Evolutionary conservation across 2,888 invertebrate genomes (phyloP), one percentile per base, ranked within the genome.

Genomic region (Drosophila aldrichi): DNA sequence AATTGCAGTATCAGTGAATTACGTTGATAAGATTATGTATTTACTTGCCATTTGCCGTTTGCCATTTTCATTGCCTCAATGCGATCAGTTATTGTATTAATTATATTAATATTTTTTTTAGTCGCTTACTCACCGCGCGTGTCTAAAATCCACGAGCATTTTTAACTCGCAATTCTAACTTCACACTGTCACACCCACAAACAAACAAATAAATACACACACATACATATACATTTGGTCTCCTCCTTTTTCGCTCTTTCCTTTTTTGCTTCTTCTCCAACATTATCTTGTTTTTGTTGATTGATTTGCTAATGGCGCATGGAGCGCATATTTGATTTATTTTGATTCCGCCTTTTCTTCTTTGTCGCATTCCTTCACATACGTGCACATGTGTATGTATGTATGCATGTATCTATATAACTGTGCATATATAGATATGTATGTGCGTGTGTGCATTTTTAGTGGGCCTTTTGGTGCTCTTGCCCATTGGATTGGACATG

Each of bases 51-150:
- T 72, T 74, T 70, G 41, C 25, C 32, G 10, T 32, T 29, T 29
- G 29, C 29, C 25, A 59, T 69, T 70, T 62, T 62, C 40, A 46
- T 63, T 59, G 49, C 40, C 44, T 58, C 38, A 49, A 44, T 54
- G 57, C 44, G 76, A 75, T 73, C 46, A 70, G 40, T 59, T 36
- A 36, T 36, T 36, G n/a, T 34, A 9, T 48, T 22, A 6, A n/a
- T n/a, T 18, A 7, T 32, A 9, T 51, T 32, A 16, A n/a, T 38
- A 16, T 34, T 49, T 61, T n/a, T 36, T 54, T 36, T 16, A 46
- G 7, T 14, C 29, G 63, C 65, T 81, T 84, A 87, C 73, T 81
- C 88, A 81, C 60, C 69, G 62, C 55, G 60, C 49, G 65, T 68
- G 68, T 43, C 51, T 51, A 55, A 20, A 56, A 69, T 43, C 29